Evolutionary conservation across 2,797 vertebrate genomes (phyloP), one percentile per base, ranked within the genome.

Genomic region (Remorina albescens): DNA sequence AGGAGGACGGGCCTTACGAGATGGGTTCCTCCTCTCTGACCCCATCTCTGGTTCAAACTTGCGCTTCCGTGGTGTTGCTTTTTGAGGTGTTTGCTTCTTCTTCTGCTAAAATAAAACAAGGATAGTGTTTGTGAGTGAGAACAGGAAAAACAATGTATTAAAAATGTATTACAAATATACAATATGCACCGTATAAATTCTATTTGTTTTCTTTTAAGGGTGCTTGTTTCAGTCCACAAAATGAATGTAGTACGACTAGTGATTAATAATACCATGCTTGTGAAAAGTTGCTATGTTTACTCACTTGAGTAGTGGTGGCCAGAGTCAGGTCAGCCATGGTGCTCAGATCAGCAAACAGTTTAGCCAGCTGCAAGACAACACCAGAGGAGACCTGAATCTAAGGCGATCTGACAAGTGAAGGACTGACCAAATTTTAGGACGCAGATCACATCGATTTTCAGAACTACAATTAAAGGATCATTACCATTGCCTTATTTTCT

Each of bases 401-500:
- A 56, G 13, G 6, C 44, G 26, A 41, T 30, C 2, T 13, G 32
- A 74, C 13, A 41, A 44, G 16, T 11, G 2, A 44, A 6, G 19
- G 13, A 59, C 0, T 12, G 32, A 16, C 30, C 0, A 4, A 18
- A 7, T 10, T 34, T 6, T 28, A 26, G 3, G 12, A 10, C 2
- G 16, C 21, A 54, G 39, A 42, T 60, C 7, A 39, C n/a, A 53
- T 13, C 42, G 18, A 30, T 36, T 47, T 23, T 63, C 28, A 55
- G 9, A 68, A 6, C 6, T 30, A 55, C n/a, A 11, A 30, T 8
- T 28, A 36, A 61, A 23, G 25, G 16, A 1, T 64, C 8, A 37
- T 26, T 92, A 98, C 98, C 97, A 98, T 95, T 70, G 96, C 97
- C 89, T 98, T 99, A 91, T 99, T 99, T 92, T 99, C 97, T 86